These are phyloP conservation scores for Hyppa rectilinea DNA, from an alignment of 2,888 invertebrate species.

Conservation along the genomic window DNA sequence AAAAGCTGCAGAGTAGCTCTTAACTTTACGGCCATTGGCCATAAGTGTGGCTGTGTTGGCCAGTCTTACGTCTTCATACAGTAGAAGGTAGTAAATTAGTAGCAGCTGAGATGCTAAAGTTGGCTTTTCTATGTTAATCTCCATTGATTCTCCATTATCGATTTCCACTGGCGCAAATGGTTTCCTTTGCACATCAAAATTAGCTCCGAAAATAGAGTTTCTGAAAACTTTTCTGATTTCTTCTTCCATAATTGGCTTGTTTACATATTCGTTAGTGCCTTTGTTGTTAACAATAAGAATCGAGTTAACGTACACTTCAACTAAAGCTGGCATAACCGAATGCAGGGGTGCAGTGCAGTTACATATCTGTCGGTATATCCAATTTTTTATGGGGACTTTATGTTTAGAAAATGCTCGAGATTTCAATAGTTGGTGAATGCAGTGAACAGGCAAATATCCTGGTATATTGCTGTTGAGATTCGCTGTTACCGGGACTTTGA, in stretches of 20 bases:
- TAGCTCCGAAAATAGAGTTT: constrained; percentile 94
- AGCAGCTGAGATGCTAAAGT: constrained; percentile 96
- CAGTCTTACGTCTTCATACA: constrained; percentile 97
- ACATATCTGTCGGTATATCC: constrained; percentile 98
- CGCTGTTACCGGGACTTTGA: constrained; percentile 98
- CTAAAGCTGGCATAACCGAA: constrained; percentile 97
- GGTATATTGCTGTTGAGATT: constrained; percentile 96
- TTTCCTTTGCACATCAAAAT: constrained; percentile 91
- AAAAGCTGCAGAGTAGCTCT: constrained; percentile 96
- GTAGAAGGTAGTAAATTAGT: constrained; percentile 96
- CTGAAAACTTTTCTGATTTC: constrained; percentile 96
- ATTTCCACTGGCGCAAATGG: constrained; percentile 89
- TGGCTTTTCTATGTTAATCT: constrained; percentile 91
- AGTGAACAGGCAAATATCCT: constrained; percentile 98
- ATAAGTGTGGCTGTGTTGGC: constrained; percentile 93
- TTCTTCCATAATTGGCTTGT: constrained; percentile 97
- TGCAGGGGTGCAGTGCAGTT: constrained; percentile 97
- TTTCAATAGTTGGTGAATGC: constrained; percentile 98
- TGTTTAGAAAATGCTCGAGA: constrained; percentile 98
- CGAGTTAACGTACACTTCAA: constrained; percentile 98
- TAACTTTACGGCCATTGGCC: constrained; percentile 93
- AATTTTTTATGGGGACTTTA: constrained; percentile 98
- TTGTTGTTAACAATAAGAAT: constrained; percentile 93
- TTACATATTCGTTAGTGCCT: constrained; percentile 94
- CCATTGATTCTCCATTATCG: constrained; percentile 88